Base-by-base conservation (phyloP, 2,113 vertebrate species). In the Pelvicachromis taeniatus region DNA sequence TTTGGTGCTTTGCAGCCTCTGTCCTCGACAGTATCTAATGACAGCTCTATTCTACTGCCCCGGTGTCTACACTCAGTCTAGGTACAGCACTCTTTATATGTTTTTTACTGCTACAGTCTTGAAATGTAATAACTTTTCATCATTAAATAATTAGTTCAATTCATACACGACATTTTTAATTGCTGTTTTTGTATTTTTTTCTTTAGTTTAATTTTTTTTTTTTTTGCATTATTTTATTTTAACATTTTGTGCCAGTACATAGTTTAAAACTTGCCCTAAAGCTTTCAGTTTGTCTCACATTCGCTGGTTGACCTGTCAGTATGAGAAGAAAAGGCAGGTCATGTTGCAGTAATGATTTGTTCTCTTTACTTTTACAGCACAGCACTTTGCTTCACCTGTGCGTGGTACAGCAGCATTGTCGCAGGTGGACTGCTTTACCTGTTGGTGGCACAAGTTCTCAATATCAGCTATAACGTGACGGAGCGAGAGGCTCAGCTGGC, bases 391-490 rank as follows among this genome's bases (percentile, higher is more conserved):
- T 99, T 98, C 96, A 99, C 98, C 92, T 99, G 98, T 55, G 97
- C 96, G 40, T 99, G 98, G 99, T 99, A 99, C 96, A 97, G 97
- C 88, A 95, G 96, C 91, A 97, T 99, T 58, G 95, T 99, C 82
- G 98, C 98, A 0, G 96, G 91, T 4, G 97, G 97, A 3, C 94
- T 99, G 95, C 95, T 97, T 86, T 97, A 98, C 95, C 95, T 99
- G 88, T 95, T 99, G 88, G 89, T 98, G 53, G 94, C 96, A 23
- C 99, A 99, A 91, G 92, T 99, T 29, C 92, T 98, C 56, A 99
- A 99, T 85, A 97, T 99, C 96, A 99, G 98, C 95, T 97, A 96
- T 95, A 99, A 99, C 0, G 96, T 99, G 95, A 99, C 99, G 0
- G 98, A 99, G 93, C 96, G 98, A 35, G 99, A 99, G 94, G 97